Evolutionary conservation across 2,888 invertebrate genomes (phyloP).

Genomic region (Melikaiella ostensackeni): DNA sequence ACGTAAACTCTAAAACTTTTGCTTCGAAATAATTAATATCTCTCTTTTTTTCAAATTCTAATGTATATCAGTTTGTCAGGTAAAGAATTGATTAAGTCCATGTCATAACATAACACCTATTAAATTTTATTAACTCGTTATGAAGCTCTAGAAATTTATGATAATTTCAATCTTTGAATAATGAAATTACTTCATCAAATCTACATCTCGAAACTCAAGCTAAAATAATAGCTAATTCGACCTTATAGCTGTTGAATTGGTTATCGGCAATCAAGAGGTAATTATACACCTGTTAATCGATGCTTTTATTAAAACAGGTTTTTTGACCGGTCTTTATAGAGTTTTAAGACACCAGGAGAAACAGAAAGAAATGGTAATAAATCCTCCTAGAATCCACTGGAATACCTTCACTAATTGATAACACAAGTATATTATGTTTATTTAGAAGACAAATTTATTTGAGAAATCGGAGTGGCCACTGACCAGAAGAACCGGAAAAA

Average conservation of each 20-base stretch:
- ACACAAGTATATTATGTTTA: slow-evolving; percentile 1
- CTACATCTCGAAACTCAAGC: too few species aligned
- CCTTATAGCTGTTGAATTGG: background rate
- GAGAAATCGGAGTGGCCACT: background rate
- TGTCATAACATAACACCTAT: background rate
- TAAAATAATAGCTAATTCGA: background rate
- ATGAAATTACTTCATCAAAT: background rate
- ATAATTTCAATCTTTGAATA: background rate
- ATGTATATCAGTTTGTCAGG: background rate
- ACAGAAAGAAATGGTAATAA: slow-evolving; percentile 19
- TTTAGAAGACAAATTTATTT: slow-evolving; percentile 3
- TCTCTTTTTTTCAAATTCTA: background rate
- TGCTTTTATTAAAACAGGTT: slow-evolving; percentile 20
- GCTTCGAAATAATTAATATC: background rate
- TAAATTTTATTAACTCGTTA: background rate
- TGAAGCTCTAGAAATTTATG: background rate
- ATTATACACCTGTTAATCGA: slow-evolving; percentile 29
- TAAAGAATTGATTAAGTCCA: background rate
- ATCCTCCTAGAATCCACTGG: slow-evolving; percentile 5
- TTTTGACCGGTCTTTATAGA: slow-evolving; percentile 10
- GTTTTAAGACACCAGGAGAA: background rate
- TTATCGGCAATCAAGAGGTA: slow-evolving; percentile 1
- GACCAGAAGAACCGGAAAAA: too few species aligned
- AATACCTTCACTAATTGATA: slow-evolving; percentile 22
- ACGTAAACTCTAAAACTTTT: slow-evolving; percentile 1